phyloP scores from a whole-genome alignment of 2,797 vertebrate genomes.

The Myotis findleyi region DNA sequence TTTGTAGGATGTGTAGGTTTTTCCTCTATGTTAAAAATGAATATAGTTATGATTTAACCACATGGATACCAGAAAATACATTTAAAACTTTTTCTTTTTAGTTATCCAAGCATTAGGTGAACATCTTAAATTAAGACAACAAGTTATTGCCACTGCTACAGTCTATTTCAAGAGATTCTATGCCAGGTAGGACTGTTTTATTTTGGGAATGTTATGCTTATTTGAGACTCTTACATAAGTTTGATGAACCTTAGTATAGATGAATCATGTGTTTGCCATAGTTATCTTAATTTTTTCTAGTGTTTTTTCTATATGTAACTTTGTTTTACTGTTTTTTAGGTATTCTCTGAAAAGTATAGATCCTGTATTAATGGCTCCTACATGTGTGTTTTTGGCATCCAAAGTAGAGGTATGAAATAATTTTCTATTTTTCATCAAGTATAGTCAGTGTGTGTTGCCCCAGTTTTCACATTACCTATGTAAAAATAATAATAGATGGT shows the following conservation, averaged over 20 bases:
- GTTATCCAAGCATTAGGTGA: slow-evolving; percentile 99
- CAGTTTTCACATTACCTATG: slow-evolving; percentile 43
- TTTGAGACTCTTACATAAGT: slow-evolving; percentile 70
- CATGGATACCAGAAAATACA: slow-evolving; percentile 3
- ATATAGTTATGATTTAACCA: slow-evolving; percentile 20
- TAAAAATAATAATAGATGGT: neutral
- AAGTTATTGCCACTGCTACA: slow-evolving; percentile 99
- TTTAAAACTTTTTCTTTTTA: slow-evolving; percentile 83
- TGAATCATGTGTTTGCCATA: slow-evolving; percentile 72
- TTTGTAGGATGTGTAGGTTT: slow-evolving; percentile 24
- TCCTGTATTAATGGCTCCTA: slow-evolving; percentile 99
- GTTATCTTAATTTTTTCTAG: neutral
- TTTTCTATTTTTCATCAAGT: slow-evolving; percentile 77
- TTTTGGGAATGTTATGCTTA: slow-evolving; percentile 67
- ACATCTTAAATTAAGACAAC: slow-evolving; percentile 99
- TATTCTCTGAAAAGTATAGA: slow-evolving; percentile 99
- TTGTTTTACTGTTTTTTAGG: slow-evolving; percentile 88
- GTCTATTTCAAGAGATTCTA: slow-evolving; percentile 99
- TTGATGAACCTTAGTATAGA: slow-evolving; percentile 77
- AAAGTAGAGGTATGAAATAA: slow-evolving; percentile 97
- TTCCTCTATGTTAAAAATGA: slow-evolving; percentile 45
- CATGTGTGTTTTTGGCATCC: slow-evolving; percentile 99
- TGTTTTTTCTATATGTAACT: slow-evolving; percentile 78
- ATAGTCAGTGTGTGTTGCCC: neutral
- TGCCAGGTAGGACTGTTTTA: slow-evolving; percentile 92